Percentiles rank a stretch among this genome's conserved stretches.
phyloP scores from a whole-genome alignment of 2,888 invertebrate genomes.

The Callyntrura sp. region DNA sequence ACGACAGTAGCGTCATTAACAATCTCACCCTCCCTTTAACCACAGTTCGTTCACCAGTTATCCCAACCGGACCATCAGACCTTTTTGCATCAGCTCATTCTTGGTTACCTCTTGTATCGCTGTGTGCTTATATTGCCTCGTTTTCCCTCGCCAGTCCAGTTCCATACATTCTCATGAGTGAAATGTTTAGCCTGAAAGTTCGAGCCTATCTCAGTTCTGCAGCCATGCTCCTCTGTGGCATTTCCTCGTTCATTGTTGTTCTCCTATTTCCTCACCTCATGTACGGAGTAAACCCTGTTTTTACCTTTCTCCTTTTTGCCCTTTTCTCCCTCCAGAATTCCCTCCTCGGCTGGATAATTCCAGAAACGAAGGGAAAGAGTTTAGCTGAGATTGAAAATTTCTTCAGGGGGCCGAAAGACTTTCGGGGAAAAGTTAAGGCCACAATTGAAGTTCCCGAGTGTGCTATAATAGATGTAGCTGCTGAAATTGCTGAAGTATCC shows the following conservation, averaged over 20 bases:
- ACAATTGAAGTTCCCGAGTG: conserved; percentile 54
- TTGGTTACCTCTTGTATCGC: conserved; percentile 88
- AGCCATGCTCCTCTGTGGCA: conserved; percentile 88
- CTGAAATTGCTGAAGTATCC: not conserved
- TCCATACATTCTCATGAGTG: conserved; percentile 89
- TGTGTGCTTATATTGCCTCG: conserved; percentile 88
- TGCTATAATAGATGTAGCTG: conserved; percentile 18
- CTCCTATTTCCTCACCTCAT: conserved; percentile 88
- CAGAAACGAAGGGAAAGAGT: conserved; percentile 90
- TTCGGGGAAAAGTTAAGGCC: conserved; percentile 46
- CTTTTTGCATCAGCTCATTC: conserved; percentile 85
- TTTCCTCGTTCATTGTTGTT: conserved; percentile 88
- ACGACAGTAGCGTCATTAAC: not conserved
- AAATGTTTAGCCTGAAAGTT: conserved; percentile 89
- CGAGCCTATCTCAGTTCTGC: conserved; percentile 89
- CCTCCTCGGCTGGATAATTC: conserved; percentile 85
- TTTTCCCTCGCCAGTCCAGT: conserved; percentile 88
- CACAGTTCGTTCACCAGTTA: not conserved
- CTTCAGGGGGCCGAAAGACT: conserved; percentile 67
- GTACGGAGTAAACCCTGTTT: conserved; percentile 86
- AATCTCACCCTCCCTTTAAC: not conserved
- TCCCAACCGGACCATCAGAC: not conserved
- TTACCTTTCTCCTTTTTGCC: conserved; percentile 86
- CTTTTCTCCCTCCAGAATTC: conserved; percentile 84
- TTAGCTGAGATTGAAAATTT: conserved; percentile 88